Percentiles rank a stretch among this genome's conserved stretches.
phyloP scores from a whole-genome alignment of 2,113 vertebrate genomes.

The Lanius ludovicianus region DNA sequence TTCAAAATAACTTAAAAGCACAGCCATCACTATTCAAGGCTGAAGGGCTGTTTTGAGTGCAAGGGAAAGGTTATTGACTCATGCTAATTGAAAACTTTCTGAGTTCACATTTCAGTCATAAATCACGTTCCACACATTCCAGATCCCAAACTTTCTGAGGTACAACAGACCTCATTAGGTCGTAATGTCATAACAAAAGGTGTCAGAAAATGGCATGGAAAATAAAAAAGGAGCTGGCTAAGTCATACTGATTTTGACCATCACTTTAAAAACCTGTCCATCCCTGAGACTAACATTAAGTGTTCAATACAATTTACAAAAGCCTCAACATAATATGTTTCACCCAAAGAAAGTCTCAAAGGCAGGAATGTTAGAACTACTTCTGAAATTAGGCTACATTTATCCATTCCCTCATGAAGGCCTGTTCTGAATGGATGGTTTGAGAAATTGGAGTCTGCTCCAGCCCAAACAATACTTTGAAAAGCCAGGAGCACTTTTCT shows the following conservation, averaged over 20 bases:
- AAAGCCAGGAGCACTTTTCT: background rate
- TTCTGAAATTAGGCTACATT: background rate
- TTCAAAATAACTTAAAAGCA: background rate
- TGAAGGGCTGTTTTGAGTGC: fast-evolving
- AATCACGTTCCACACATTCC: background rate
- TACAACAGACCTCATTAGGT: background rate
- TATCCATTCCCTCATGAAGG: background rate
- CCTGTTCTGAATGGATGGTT: background rate
- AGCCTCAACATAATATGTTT: background rate
- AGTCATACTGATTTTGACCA: background rate
- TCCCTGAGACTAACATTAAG: background rate
- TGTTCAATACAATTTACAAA: background rate
- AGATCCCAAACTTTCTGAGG: background rate
- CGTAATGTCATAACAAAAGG: fast-evolving
- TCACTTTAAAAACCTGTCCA: background rate
- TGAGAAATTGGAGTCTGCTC: background rate
- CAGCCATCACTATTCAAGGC: background rate
- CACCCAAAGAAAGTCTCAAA: background rate
- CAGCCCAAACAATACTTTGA: background rate
- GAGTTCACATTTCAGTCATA: background rate
- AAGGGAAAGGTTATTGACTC: background rate
- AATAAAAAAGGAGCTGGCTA: background rate
- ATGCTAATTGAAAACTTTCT: background rate
- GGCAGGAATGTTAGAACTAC: background rate
- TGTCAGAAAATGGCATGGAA: background rate